phyloP scores from a whole-genome alignment of 1,140 invertebrate genomes.

The Hylaeus anthracinus region DNA sequence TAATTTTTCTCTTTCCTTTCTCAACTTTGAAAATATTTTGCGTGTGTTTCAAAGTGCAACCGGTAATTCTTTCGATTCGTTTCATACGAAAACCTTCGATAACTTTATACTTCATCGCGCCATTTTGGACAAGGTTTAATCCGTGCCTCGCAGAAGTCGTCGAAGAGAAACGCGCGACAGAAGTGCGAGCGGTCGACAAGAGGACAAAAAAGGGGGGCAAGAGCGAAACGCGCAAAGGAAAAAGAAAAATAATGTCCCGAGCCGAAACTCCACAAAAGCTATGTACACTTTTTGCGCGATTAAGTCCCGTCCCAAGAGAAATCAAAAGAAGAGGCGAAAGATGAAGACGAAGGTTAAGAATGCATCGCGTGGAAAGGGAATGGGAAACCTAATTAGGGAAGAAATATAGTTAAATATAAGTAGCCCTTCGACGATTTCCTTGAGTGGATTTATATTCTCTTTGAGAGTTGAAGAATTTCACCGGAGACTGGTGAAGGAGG shows the following conservation, averaged over 20 bases:
- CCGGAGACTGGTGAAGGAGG: no score
- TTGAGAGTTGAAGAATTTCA: no score
- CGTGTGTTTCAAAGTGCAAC: no score
- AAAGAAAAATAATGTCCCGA: not conserved
- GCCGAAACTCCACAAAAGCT: not conserved
- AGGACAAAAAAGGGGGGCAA: not conserved
- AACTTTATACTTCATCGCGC: no score
- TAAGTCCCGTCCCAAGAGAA: not conserved
- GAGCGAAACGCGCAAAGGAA: not conserved
- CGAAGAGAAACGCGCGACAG: not conserved
- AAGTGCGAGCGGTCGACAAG: no score
- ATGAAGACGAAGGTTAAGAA: constrained; percentile 24
- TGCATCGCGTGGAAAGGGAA: not conserved
- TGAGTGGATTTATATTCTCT: not conserved
- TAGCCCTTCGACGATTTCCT: constrained; percentile 4
- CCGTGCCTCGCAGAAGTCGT: not conserved
- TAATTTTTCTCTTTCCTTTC: no score
- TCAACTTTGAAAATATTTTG: no score
- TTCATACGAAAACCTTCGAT: no score
- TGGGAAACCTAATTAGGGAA: constrained; percentile 22
- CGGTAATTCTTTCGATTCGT: no score
- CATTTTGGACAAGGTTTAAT: constrained; percentile 7
- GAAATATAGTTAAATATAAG: constrained; percentile 35
- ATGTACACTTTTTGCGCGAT: not conserved
- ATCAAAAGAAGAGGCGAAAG: not conserved